These are phyloP conservation scores for Solenodon paradoxus DNA, from an alignment of 2,113 vertebrate genomes.

Conservation along the genomic window DNA sequence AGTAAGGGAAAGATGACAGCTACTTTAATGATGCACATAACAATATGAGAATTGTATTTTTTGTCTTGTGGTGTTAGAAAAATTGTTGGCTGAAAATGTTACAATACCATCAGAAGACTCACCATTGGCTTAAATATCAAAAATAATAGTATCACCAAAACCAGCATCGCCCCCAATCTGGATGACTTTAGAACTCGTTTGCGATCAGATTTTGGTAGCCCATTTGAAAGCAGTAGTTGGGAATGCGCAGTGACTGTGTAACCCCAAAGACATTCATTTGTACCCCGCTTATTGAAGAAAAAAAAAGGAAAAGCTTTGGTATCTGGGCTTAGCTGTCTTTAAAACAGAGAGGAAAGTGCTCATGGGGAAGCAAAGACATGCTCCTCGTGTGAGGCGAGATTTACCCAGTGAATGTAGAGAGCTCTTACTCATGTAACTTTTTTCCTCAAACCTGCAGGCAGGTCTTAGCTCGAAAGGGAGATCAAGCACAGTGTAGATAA, in stretches of 20 bases:
- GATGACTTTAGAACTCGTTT: conserved; percentile 1
- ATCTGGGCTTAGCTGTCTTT: not conserved
- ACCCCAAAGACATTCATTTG: not conserved
- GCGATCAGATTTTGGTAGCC: not conserved
- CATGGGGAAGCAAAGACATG: not conserved
- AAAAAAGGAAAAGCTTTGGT: too few relatives aligned
- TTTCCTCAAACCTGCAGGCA: not conserved
- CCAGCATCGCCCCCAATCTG: not conserved
- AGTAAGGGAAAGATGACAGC: conserved; percentile 18
- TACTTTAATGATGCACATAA: conserved; percentile 51
- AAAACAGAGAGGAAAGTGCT: conserved; percentile 6
- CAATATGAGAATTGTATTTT: conserved; percentile 30
- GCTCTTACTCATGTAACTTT: not conserved
- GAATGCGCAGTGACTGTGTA: not conserved
- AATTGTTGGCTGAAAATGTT: conserved; percentile 8
- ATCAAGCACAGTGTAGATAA: not conserved
- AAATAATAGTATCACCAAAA: not conserved
- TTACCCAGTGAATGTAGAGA: not conserved
- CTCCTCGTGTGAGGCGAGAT: not conserved
- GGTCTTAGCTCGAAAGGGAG: not conserved
- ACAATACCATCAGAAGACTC: not conserved
- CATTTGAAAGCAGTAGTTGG: not conserved
- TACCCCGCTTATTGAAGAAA: not conserved
- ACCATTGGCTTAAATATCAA: not conserved
- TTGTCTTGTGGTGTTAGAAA: not conserved